Conservation (phyloP, 2,888 invertebrate species). For the Drosophila neonasuta region DNA sequence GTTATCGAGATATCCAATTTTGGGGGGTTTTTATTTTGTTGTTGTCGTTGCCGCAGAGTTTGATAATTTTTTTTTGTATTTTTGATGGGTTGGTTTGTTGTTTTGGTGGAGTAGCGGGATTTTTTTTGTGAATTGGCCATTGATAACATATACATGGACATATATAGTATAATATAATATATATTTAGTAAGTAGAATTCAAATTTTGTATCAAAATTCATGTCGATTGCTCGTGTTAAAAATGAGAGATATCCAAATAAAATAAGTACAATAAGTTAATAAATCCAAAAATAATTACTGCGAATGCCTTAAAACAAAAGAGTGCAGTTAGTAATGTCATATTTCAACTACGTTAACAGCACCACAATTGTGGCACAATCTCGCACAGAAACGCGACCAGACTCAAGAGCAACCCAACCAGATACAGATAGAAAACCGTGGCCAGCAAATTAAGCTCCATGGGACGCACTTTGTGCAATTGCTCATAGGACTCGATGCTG, state of each 20-base stretch:
- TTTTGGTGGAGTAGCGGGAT: constrained; percentile 50
- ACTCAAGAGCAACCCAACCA: constrained; percentile 47
- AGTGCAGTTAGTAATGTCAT: constrained; percentile 59
- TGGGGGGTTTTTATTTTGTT: constrained; percentile 26
- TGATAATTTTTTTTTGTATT: neutral
- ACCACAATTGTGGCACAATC: constrained; percentile 18
- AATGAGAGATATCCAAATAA: constrained; percentile 24
- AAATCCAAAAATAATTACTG: constrained; percentile 26
- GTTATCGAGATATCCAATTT: constrained; percentile 44
- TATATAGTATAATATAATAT: constrained; percentile 21
- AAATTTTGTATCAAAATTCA: constrained; percentile 36
- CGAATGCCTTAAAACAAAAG: constrained; percentile 49
- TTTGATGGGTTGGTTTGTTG: constrained; percentile 27
- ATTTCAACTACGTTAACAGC: constrained; percentile 34
- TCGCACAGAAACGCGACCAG: constrained; percentile 51
- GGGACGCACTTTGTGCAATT: constrained; percentile 17
- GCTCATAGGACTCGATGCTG: constrained; percentile 32
- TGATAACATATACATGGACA: constrained; percentile 41
- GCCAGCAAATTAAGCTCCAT: constrained; percentile 38
- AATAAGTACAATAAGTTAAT: constrained; percentile 55
- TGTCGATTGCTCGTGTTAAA: constrained; percentile 41
- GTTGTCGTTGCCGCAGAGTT: constrained; percentile 40
- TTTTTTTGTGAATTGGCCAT: constrained; percentile 54
- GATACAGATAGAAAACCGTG: constrained; percentile 47
- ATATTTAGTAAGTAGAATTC: constrained; percentile 39